Percentiles rank a stretch among this genome's conserved stretches.
Conservation (phyloP, 2,888 invertebrate genomes). For the Napeogenes sylphis region DNA sequence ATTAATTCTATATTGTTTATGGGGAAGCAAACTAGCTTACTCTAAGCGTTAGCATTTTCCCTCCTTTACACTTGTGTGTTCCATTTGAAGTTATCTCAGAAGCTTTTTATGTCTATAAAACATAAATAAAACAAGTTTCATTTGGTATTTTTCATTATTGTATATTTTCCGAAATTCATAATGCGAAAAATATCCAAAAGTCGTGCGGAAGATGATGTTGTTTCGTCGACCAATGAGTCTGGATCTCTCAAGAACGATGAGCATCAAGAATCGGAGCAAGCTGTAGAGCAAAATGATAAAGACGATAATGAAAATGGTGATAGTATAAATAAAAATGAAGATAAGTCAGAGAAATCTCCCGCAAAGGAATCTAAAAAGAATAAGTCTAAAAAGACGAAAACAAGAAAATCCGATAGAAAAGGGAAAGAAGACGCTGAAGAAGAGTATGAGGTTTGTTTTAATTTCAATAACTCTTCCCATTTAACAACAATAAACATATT, state of each 20-base stretch:
- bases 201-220: slow-evolving; percentile 65
- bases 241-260: slow-evolving; percentile 52
- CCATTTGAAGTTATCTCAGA: slow-evolving; percentile 7
- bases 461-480: slow-evolving; percentile 7
- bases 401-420: slow-evolving; percentile 54
- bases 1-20: slow-evolving; percentile 1
- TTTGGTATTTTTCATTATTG: slow-evolving; percentile 33
- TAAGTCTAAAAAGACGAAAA: slow-evolving; percentile 41
- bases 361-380: slow-evolving; percentile 43
- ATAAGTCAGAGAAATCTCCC: slow-evolving; percentile 27
- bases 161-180: slow-evolving; percentile 40
- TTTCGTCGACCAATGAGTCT: slow-evolving; percentile 70
- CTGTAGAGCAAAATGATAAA: slow-evolving; percentile 26
- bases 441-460: slow-evolving; percentile 41
- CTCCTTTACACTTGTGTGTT: slow-evolving; percentile 28
- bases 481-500: slow-evolving; percentile 11
- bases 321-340: slow-evolving; percentile 22
- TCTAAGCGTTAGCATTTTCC: slow-evolving; percentile 28
- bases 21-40: slow-evolving; percentile 3
- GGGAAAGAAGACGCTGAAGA: slow-evolving; percentile 43
- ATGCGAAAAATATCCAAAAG: slow-evolving; percentile 71
- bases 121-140: slow-evolving; percentile 13
- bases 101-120: slow-evolving; percentile 12
- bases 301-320: slow-evolving; percentile 40
- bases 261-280: slow-evolving; percentile 33